Base-by-base conservation (phyloP, 2,797 vertebrate species). In the Enteromius afrohamiltoni region DNA sequence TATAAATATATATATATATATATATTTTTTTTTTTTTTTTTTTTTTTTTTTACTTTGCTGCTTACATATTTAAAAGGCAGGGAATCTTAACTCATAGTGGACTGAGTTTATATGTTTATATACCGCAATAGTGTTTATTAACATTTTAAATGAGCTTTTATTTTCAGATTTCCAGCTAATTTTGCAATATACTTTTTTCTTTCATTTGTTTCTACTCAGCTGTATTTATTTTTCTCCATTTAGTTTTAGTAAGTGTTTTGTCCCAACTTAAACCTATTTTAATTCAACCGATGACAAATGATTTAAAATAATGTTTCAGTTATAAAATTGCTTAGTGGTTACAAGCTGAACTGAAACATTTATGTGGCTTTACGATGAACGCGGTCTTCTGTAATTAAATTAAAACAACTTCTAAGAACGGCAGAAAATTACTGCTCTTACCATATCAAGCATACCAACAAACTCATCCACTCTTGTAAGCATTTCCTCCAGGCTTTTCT, bases 401-500 rank as follows among this genome's bases (percentile, higher is more conserved):
- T 29, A 29, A 62, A 29, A 40, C 65, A n/a, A 69, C 16, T 23
- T 23, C 4, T 26, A 26, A 69, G 10, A 40, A 34, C 2, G 17
- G 26, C 16, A 47, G 0, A 26, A 58, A 34, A 31, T 0, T 1
- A 58, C 34, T 11, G 29, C 60, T 77, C 93, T 21, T 89, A 99
- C 96, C 97, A 99, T 97, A 88, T 99, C 97, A 86, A 99, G 91
- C 97, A 99, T 97, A 78, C 97, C 97, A 85, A 97, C 97, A 91
- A 99, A 99, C 90, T 99, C 97, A 89, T 99, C 98, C 80, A 98
- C 97, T 88, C 97, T 93, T 1, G 96, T 95, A 73, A 99, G 94
- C 94, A 99, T 95, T 85, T 98, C 98, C 82, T 99, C 97, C 31
- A 99, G 91, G 86, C 95, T 95, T 87, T 95, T 96, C 79, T 97